Percentiles rank a stretch among this genome's conserved stretches.
Evolutionary conservation across 1,140 invertebrate species (phyloP).

Genomic region (Camponotus pennsylvanicus): DNA sequence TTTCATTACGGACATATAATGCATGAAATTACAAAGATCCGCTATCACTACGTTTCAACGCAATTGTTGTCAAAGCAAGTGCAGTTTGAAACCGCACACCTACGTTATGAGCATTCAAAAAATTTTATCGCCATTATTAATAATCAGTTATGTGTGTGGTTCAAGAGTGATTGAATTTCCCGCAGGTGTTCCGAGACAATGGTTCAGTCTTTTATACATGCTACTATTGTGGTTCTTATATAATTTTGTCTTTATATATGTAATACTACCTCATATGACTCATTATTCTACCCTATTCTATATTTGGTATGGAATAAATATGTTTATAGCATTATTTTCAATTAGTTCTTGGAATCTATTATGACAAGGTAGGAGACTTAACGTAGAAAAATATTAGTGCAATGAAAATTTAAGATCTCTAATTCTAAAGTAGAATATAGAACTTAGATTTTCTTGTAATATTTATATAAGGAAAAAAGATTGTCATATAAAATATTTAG

Average conservation of each 20-base stretch:
- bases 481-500: no score
- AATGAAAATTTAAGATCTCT: no score
- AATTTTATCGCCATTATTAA: not conserved
- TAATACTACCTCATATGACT: no score
- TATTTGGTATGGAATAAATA: no score
- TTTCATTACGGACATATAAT: not conserved
- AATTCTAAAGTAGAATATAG: no score
- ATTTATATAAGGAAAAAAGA: no score
- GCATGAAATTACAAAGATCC: not conserved
- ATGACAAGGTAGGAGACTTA: not conserved
- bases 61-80: not conserved
- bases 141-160: slow-evolving; percentile 1
- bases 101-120: not conserved
- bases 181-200: not conserved
- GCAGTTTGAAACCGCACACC: not conserved
- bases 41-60: not conserved
- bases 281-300: no score
- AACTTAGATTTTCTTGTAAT: no score
- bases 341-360: not conserved
- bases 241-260: not conserved
- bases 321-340: no score
- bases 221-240: slow-evolving; percentile 9
- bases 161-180: not conserved
- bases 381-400: no score
- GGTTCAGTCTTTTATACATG: slow-evolving; percentile 7